Evolutionary conservation across 2,888 invertebrate species (phyloP), one percentile per base, ranked within the genome.

Genomic region (Agrochola lota): DNA sequence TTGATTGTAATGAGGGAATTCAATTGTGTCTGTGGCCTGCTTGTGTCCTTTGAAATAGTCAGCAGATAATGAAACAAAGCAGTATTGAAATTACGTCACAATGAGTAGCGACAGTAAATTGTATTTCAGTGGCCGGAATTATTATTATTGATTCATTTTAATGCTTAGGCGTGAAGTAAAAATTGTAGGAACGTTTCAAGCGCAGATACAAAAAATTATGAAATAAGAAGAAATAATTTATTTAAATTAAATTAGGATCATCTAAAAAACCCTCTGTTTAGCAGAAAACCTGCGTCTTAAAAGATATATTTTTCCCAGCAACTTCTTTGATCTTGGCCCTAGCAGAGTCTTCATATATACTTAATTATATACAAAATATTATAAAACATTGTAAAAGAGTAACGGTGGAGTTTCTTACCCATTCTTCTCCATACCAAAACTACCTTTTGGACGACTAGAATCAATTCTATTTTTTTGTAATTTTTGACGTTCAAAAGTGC

Each of bases 31-130:
- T 52, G 60, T 67, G 62, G 70, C 5, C 11, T 67, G 49, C 64
- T 73, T 73, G 35, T 46, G 30, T 86, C 62, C 71, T 84, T 74
- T 26, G 60, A 0, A 78, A 69, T 69, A 74, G 68, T 67, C 69
- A 49, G 26, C 69, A n/a, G 60, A 74, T 74, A 86, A 84, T 86
- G 86, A 74, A 55, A 72, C 79, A 84, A 86, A 86, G 86, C 70
- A 68, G 40, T 55, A 78, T 83, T 71, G 70, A 77, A 85, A 62
- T 70, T 15, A 63, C n/a, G 17, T 23, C 46, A 62, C 40, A 66
- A 60, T 73, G 52, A 71, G 35, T 68, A 60, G 20, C 60, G 57
- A 55, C 30, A 64, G 85, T 68, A 83, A 40, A 80, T 49, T 71
- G 46, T 49, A 49, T 71, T 81, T 57, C 60, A 49, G 43, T 52